Conservation (phyloP, 2,888 invertebrate genomes). For the Pachydiplax longipennis region DNA sequence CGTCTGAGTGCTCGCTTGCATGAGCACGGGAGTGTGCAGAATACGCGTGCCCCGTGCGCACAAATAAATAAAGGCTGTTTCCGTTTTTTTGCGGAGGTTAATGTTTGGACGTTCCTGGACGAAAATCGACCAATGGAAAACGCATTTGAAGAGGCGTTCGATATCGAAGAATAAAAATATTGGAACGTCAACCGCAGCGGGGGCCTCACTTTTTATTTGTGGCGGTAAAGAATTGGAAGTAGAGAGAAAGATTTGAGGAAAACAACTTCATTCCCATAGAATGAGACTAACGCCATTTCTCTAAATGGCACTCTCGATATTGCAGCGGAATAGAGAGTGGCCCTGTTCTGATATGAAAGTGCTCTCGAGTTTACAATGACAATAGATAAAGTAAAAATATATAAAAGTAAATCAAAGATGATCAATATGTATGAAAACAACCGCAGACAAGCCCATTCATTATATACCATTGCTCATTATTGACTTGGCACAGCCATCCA, state of each 20-base stretch:
- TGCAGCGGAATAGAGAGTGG: no score
- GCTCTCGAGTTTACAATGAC: no score
- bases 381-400: no score
- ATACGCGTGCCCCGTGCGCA: background rate
- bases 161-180: background rate
- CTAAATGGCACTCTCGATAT: no score
- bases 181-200: background rate
- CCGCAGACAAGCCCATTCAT: no score
- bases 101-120: background rate
- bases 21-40: background rate
- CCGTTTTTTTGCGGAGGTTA: background rate
- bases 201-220: background rate
- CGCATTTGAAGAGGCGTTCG: background rate
- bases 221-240: background rate
- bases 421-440: no score
- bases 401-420: no score
- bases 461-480: no score
- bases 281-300: no score
- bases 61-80: background rate
- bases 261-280: background rate
- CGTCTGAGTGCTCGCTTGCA: conserved; percentile 3
- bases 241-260: background rate
- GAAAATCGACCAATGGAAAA: background rate
- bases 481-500: no score
- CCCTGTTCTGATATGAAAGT: no score